A percentile compares a stretch with the other conserved stretches of the same genome.
Evolutionary conservation across 53 echinoderm and acorn worm species (phyloP).

Genomic region (Apostichopus leukothele): DNA sequence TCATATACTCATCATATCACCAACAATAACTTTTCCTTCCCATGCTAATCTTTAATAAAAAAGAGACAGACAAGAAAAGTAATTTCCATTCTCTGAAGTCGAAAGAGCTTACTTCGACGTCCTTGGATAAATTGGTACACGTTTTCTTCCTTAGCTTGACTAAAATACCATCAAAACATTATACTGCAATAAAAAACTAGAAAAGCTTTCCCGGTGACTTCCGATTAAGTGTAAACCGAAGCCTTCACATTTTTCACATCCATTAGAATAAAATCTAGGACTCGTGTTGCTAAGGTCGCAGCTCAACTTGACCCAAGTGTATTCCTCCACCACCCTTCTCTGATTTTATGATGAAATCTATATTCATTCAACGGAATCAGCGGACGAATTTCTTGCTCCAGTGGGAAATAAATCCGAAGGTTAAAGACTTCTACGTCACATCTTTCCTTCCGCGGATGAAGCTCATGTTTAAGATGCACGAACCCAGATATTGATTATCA

Average conservation of each 20-base stretch:
- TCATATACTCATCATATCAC: not conserved
- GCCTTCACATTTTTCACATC: not conserved
- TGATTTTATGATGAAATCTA: constrained; percentile 41
- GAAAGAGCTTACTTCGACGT: not conserved
- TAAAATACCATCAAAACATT: constrained; percentile 25
- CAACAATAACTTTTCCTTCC: not conserved
- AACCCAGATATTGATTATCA: constrained; percentile 47
- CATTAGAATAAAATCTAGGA: constrained; percentile 24
- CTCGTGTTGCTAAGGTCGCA: constrained; percentile 33
- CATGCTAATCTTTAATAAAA: not conserved
- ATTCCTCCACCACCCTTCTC: constrained; percentile 39
- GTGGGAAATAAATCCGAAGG: constrained; percentile 46
- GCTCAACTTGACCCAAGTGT: constrained; percentile 42
- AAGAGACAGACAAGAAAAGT: too few species aligned
- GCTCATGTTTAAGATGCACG: constrained; percentile 45
- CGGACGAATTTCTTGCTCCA: constrained; percentile 45
- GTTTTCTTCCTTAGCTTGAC: constrained; percentile 4
- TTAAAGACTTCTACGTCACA: constrained; percentile 42
- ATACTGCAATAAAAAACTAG: not conserved
- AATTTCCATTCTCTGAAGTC: not conserved
- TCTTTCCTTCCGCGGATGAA: constrained; percentile 35
- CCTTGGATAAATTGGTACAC: constrained; percentile 39
- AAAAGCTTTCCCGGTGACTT: constrained; percentile 17
- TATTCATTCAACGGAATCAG: constrained; percentile 42
- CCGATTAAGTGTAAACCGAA: constrained; percentile 31